Evolutionary conservation across 2,888 invertebrate genomes (phyloP).

Genomic region (Selenia dentaria): DNA sequence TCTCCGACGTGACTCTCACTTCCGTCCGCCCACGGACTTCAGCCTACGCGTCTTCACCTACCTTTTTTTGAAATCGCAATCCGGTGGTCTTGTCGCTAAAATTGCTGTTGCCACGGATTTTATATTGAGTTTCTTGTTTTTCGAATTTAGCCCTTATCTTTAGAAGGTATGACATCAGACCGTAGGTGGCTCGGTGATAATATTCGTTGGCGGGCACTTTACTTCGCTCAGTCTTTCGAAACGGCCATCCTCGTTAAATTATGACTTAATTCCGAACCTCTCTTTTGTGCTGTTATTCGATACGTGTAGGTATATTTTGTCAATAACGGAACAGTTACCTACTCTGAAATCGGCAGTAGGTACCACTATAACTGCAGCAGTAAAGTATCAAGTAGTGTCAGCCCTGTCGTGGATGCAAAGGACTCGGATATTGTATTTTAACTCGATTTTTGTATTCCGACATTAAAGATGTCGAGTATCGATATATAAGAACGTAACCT

Average conservation of each 20-base stretch:
- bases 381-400: conserved; percentile 28
- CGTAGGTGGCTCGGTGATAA: conserved; percentile 74
- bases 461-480: conserved; percentile 9
- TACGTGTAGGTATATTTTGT: conserved; percentile 41
- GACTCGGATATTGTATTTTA: conserved; percentile 14
- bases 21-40: conserved; percentile 80
- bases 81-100: conserved; percentile 64
- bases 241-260: conserved; percentile 71
- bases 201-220: conserved; percentile 58
- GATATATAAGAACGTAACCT: conserved; percentile 16
- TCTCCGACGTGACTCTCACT: conserved; percentile 74
- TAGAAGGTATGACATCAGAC: conserved; percentile 67
- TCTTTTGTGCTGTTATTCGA: conserved; percentile 66
- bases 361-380: conserved; percentile 41
- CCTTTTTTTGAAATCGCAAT: conserved; percentile 69
- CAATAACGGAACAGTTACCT: conserved; percentile 62
- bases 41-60: conserved; percentile 73
- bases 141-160: conserved; percentile 46
- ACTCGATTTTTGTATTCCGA: conserved; percentile 8
- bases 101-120: conserved; percentile 53
- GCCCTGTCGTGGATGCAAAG: conserved; percentile 15
- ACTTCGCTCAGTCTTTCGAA: conserved; percentile 63
- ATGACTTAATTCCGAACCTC: conserved; percentile 77
- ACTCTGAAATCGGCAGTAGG: conserved; percentile 48
- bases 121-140: conserved; percentile 42